These are phyloP conservation scores for Pollenia amentaria DNA, from an alignment of 2,888 invertebrate genomes.

Conservation along the genomic window DNA sequence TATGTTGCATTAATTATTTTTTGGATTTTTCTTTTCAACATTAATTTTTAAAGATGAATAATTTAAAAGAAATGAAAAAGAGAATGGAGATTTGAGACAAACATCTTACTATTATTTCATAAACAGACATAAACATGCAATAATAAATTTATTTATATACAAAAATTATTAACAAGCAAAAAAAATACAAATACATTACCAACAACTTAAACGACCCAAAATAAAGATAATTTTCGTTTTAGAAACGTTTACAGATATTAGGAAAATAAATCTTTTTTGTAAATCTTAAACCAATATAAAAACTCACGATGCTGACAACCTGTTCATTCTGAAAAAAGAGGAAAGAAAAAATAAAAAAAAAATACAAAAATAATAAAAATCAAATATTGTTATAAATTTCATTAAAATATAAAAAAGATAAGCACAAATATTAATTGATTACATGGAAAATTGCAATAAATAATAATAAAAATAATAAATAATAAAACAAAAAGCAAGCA, in stretches of 20 bases:
- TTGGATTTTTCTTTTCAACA: neutral
- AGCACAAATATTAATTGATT: slow-evolving; percentile 34
- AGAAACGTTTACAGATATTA: slow-evolving; percentile 54
- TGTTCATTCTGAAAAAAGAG: slow-evolving; percentile 84
- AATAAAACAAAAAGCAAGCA: slow-evolving; percentile 4
- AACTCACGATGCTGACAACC: slow-evolving; percentile 85
- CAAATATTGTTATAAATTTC: slow-evolving; percentile 68
- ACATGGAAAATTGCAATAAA: slow-evolving; percentile 26
- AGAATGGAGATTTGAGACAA: neutral
- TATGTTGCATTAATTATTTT: slow-evolving; percentile 20
- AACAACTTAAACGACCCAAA: slow-evolving; percentile 55
- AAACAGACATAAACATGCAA: slow-evolving; percentile 2
- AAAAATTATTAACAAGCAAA: slow-evolving; percentile 38
- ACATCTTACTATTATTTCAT: neutral
- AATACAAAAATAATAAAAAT: slow-evolving; percentile 73
- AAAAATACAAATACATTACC: slow-evolving; percentile 59
- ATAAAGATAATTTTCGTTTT: slow-evolving; percentile 17
- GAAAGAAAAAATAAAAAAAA: slow-evolving; percentile 77
- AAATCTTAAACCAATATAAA: slow-evolving; percentile 75
- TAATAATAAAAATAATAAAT: slow-evolving; percentile 7
- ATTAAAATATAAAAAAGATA: slow-evolving; percentile 55
- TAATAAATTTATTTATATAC: neutral
- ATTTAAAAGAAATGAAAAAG: slow-evolving; percentile 17
- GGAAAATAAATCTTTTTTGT: slow-evolving; percentile 5
- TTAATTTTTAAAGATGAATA: slow-evolving; percentile 26